Evolutionary conservation across 2,888 invertebrate genomes (phyloP), one percentile per base, ranked within the genome.

Genomic region (Stenoptilia bipunctidactyla): DNA sequence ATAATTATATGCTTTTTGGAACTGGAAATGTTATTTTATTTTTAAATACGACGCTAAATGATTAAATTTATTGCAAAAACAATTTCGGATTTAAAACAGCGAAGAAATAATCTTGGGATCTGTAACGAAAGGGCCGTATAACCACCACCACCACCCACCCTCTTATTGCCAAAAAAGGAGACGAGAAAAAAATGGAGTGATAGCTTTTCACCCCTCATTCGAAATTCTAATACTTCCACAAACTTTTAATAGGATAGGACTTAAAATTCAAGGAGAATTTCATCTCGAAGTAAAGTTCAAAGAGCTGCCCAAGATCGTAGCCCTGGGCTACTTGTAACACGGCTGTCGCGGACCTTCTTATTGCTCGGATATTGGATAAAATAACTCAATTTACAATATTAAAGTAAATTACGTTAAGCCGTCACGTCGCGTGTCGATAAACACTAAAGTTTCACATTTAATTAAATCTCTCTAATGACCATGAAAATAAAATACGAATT

Each of bases 211-310:
- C 74, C 77, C 74, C 75, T 80, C 75, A 74, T 80, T 77, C 72
- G 65, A 68, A 77, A 76, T 82, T 82, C 77, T 74, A 76, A 82
- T 82, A 79, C 79, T 77, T 77, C 61, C 59, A 53, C 68, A 73
- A 82, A 83, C 76, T 83, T 83, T 82, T 82, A 82, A 82, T 82
- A 79, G 75, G 80, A 77, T 80, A 71, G 69, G 68, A 75, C 69
- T 80, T 75, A 70, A 77, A 72, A 76, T 76, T 80, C 75, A 71
- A 69, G 60, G 66, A 68, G 67, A 74, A 71, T 70, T 68, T 69
- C 61, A 67, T 65, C 58, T 66, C 53, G 58, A 52, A 59, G 62
- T 52, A 63, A 70, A 71, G 66, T 74, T 74, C 58, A 65, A 61
- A 59, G 56, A 58, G 54, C 59, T 54, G 53, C 54, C 49, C 46